Base-by-base conservation (phyloP, 2,888 invertebrate species). In the Dynastes grantii region DNA sequence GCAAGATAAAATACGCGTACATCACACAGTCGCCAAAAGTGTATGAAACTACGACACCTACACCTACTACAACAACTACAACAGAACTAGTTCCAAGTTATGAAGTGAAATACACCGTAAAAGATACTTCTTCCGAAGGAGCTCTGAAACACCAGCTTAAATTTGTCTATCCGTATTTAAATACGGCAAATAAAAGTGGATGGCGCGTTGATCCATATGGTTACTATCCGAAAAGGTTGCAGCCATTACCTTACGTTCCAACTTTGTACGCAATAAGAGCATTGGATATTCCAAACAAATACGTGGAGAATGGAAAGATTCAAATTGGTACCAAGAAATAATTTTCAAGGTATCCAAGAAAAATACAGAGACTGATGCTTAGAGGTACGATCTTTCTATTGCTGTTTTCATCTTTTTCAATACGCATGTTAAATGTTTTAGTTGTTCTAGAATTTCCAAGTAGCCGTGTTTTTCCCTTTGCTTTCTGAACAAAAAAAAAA, bases 261-360 rank as follows among this genome's bases (percentile, higher is more conserved):
- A 85, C 85, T 22, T 87, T 86, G 81, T 87, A 87, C 73, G 84
- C 87, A 80, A 87, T 88, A 53, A 87, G 85, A 83, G 85, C 86
- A 2, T 76, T 88, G 49, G 77, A 65, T 29, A 55, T 76, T 65
- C 76, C 75, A 22, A 71, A 75, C 49, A 71, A 75, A 40, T 76
- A 76, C 37, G 37, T 13, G 27, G 73, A 73, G 1, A 58, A 16
- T 6, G 32, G 8, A 8, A 61, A 61, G 8, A 8, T 61, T 8
- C 22, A 61, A 61, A 29, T 61, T 11, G 29, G 9, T 9, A 61
- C 27, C 11, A 61, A 61, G 61, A 61, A 61, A 13, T 61, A 61
- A 29, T 61, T 61, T 29, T 13, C 5, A n/a, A n/a, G 6, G 16
- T n/a, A 16, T 55, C 55, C 45, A 45, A 45, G 55, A n/a, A 55